Conservation (phyloP, 2,888 invertebrate species). For the Yponomeuta malinellus region DNA sequence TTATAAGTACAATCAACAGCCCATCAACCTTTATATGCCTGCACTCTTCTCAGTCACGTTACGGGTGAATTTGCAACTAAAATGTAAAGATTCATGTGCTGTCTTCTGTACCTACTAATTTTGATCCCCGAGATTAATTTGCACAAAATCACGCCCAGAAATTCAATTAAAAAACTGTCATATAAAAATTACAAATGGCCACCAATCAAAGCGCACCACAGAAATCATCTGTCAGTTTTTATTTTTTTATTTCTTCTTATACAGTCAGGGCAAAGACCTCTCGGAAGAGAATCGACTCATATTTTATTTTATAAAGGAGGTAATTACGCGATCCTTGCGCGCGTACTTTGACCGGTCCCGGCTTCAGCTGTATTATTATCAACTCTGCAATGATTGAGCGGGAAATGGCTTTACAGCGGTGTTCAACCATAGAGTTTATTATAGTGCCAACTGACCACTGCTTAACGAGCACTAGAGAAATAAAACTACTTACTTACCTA, state of each 20-base stretch:
- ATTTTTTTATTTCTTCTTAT: not conserved
- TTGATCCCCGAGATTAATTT: not conserved
- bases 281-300: not conserved
- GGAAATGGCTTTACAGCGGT: not conserved
- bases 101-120: not conserved
- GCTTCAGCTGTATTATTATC: constrained; percentile 3
- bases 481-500: not conserved
- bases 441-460: not conserved
- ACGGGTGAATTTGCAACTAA: no score
- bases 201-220: not conserved
- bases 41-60: no score
- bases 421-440: not conserved
- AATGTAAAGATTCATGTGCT: no score
- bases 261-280: constrained; percentile 11
- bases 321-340: constrained; percentile 11
- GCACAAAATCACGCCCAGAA: not conserved
- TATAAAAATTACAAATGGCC: not conserved
- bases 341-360: constrained; percentile 2
- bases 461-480: not conserved
- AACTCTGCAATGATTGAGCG: constrained; percentile 1
- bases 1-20: no score
- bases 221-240: not conserved
- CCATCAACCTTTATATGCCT: no score
- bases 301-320: constrained; percentile 13
- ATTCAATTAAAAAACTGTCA: not conserved